These are phyloP conservation scores for Megastigmus dorsalis DNA, from an alignment of 2,888 invertebrate genomes.

Conservation along the genomic window DNA sequence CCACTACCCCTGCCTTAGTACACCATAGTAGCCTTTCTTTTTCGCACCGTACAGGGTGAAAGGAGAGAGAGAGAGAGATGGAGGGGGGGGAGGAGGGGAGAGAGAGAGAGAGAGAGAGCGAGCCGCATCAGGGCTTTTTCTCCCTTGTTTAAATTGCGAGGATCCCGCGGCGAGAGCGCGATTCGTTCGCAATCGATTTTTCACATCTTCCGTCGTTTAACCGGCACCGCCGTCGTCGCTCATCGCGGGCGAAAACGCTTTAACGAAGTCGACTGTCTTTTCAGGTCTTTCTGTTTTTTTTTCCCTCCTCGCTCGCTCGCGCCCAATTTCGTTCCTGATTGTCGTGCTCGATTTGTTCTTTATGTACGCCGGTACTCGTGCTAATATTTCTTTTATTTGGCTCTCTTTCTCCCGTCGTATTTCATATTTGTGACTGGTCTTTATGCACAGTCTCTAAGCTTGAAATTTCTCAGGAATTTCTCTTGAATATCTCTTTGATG, in stretches of 20 bases:
- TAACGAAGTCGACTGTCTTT: slow-evolving; percentile 38
- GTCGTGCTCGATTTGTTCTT: slow-evolving; percentile 12
- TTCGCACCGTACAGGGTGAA: no score
- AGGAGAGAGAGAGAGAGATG: no score
- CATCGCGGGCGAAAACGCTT: slow-evolving; percentile 57
- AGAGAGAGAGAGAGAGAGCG: slow-evolving; percentile 1
- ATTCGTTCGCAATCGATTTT: slow-evolving; percentile 66
- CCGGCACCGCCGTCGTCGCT: slow-evolving; percentile 60
- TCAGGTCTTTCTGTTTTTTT: background rate
- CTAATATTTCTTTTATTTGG: no score
- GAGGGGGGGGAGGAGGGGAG: slow-evolving; percentile 13
- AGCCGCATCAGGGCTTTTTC: slow-evolving; percentile 42
- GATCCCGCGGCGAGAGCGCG: slow-evolving; percentile 64
- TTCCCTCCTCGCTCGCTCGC: background rate
- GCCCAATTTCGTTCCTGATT: slow-evolving; percentile 28
- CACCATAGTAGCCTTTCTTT: slow-evolving; percentile 27
- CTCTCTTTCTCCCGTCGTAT: no score
- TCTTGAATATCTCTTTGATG: no score
- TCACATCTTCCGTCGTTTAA: slow-evolving; percentile 64
- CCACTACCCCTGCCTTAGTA: background rate
- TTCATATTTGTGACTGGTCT: no score
- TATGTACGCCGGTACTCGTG: no score
- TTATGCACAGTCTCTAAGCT: no score
- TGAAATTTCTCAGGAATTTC: no score
- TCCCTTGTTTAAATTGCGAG: slow-evolving; percentile 56